Base-by-base conservation (phyloP, 2,888 invertebrate species). In the Drosophila suboccidentalis region DNA sequence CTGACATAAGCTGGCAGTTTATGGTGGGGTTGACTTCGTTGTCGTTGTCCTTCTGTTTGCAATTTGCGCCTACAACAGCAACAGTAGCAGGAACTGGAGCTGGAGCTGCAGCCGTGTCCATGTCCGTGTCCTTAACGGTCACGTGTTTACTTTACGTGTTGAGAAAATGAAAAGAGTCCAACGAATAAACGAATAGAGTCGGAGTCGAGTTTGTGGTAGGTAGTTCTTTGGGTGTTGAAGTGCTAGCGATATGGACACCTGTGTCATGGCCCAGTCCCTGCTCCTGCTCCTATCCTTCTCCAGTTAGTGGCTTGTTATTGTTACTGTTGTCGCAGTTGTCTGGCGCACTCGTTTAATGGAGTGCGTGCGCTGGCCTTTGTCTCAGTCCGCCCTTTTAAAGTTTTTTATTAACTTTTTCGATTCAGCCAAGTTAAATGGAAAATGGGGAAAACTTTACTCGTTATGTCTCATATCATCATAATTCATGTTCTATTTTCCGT, bases 1-100 rank as follows among this genome's bases (percentile, higher is more conserved):
- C 90, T 88, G 84, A 89, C 89, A 85, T 90, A 89, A 85, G 84
- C 86, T 82, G 85, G 67, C 90, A 87, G 87, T 87, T 83, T 86
- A 86, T 75, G 87, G 83, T 51, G 61, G 73, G 68, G 65, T 67
- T 58, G 57, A 41, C 57, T 58, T 47, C 49, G 55, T 61, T 50
- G 68, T 73, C 57, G 75, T 72, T 79, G 90, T 85, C 82, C 89
- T 85, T 88, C 88, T 89, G 90, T 85, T 87, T 79, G 82, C 86
- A 90, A 85, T 85, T 90, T 85, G 86, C 90, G 90, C 90, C 90
- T 90, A 90, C 90, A 87, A 89, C 86, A 70, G 47, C 36, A 53
- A 47, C n/a, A 32, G n/a, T 17, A 61, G 75, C 41, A 38, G 15
- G n/a, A 32, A 43, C 44, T 1, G 54, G 10, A 10, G 10, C 53